phyloP scores from a whole-genome alignment of 1,140 invertebrate genomes.

The Apis dorsata region DNA sequence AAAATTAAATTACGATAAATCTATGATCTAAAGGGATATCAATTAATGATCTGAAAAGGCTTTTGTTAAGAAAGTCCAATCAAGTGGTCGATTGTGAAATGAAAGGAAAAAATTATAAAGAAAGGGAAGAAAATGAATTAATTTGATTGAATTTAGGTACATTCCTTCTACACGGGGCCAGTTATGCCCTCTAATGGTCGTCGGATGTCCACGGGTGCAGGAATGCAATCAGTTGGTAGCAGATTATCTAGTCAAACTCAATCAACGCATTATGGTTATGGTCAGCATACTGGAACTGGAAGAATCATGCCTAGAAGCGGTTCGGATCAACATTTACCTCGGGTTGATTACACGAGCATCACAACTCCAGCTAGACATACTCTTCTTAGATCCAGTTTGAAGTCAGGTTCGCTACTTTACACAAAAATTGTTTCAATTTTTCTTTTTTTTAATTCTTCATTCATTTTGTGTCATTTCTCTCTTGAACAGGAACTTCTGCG shows the following conservation, averaged over 20 bases:
- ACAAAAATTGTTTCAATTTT: neutral
- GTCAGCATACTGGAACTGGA: constrained; percentile 79
- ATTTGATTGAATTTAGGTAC: constrained; percentile 79
- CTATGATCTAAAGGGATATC: no score
- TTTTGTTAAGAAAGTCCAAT: neutral
- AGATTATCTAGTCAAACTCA: constrained; percentile 78
- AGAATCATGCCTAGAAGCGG: constrained; percentile 89
- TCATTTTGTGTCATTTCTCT: neutral
- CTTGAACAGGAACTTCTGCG: constrained; percentile 74
- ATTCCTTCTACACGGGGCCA: constrained; percentile 88
- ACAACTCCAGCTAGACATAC: constrained; percentile 86
- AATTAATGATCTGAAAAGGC: neutral
- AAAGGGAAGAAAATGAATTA: neutral
- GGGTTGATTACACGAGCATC: constrained; percentile 88
- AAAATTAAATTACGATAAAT: no score
- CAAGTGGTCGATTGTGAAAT: neutral
- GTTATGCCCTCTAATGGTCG: constrained; percentile 80
- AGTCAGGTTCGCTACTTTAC: constrained; percentile 80
- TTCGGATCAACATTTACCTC: constrained; percentile 90
- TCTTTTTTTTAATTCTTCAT: neutral
- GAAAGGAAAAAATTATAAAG: neutral
- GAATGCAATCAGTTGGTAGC: constrained; percentile 76
- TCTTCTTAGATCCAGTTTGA: constrained; percentile 87
- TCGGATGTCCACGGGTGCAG: constrained; percentile 82
- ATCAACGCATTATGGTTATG: constrained; percentile 79